phyloP scores from a whole-genome alignment of 2,797 vertebrate genomes.

The Sarcoramphus papa region DNA sequence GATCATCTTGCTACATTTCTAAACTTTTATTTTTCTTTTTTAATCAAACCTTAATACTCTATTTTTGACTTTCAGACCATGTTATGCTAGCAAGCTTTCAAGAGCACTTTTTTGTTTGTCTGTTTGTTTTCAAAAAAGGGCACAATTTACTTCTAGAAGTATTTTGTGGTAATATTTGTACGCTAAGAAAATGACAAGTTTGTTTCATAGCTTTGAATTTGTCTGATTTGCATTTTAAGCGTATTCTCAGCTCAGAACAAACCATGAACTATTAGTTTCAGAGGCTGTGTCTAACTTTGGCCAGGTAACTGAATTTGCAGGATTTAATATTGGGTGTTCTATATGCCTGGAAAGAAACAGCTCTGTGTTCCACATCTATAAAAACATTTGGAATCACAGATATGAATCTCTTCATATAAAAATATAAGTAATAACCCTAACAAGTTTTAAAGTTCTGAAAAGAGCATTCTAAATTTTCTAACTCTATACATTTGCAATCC shows the following conservation, averaged over 20 bases:
- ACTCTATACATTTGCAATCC: background rate
- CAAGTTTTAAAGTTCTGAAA: background rate
- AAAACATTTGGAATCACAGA: background rate
- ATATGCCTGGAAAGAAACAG: background rate
- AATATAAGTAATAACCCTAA: background rate
- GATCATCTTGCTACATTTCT: background rate
- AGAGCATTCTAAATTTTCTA: background rate
- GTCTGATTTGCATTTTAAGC: background rate
- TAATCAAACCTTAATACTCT: background rate
- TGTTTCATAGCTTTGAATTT: background rate
- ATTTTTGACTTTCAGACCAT: background rate
- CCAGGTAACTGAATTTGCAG: background rate
- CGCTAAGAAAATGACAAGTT: background rate
- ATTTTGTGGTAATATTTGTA: background rate
- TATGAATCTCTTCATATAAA: background rate
- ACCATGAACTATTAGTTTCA: background rate
- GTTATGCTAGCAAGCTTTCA: background rate
- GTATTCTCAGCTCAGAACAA: background rate
- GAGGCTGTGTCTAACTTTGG: background rate
- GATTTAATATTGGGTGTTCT: background rate
- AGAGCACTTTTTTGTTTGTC: background rate
- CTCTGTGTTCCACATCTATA: background rate
- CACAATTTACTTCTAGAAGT: background rate
- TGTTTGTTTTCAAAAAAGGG: background rate
- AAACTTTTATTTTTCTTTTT: background rate